Conservation (phyloP, 2,797 vertebrate genomes). For the Bradypus variegatus region DNA sequence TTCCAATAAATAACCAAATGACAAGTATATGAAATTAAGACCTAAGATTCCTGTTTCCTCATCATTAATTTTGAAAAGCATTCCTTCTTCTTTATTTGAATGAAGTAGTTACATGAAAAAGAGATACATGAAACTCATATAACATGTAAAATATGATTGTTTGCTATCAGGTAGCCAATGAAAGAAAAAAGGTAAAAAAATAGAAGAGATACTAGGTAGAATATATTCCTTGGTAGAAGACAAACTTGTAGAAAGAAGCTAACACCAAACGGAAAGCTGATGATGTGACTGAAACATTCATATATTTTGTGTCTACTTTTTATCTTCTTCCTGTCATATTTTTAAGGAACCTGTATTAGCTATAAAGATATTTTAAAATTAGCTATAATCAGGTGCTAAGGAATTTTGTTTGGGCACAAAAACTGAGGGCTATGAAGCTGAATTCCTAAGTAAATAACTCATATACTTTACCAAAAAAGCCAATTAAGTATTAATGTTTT, state of each 20-base stretch:
- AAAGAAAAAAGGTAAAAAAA: neutral
- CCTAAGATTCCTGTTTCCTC: neutral
- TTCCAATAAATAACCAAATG: neutral
- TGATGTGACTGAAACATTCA: neutral
- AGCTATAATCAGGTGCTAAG: neutral
- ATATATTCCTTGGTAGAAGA: neutral
- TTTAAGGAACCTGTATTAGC: neutral
- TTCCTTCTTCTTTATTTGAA: neutral
- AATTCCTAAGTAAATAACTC: constrained; percentile 26
- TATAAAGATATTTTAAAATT: neutral
- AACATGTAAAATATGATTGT: neutral
- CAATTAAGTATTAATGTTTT: constrained; percentile 8
- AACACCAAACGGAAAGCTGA: neutral
- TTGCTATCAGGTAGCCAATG: neutral
- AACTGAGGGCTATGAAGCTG: neutral
- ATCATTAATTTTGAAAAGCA: neutral
- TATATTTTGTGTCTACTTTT: neutral
- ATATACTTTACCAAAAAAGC: constrained; percentile 29
- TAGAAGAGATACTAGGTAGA: neutral
- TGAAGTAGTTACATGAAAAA: neutral
- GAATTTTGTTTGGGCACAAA: neutral
- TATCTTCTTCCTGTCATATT: neutral
- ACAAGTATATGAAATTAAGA: constrained; percentile 9
- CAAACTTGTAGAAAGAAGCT: neutral
- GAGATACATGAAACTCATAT: neutral